Base-by-base conservation (phyloP, 1,140 invertebrate genomes). In the Camponotus pennsylvanicus region DNA sequence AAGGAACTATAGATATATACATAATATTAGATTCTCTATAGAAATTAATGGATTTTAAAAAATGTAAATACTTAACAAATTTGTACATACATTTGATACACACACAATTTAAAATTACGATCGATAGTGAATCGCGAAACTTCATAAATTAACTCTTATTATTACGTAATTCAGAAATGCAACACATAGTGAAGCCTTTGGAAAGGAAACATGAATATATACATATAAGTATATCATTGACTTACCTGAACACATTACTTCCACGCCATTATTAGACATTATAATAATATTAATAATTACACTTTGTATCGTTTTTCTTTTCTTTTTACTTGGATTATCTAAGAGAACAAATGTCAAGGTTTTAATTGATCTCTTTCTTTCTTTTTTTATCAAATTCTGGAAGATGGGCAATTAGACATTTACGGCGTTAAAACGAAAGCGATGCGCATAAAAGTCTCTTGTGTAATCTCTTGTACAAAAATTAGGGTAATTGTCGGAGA, bases 41-140 rank as follows among this genome's bases (percentile, higher is more conserved):
- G 52, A 69, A 85, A 86, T 57, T 61, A 76, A 89, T 88, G 89
- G 52, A 63, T 86, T 69, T 88, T 85, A 90, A 89, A 86, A 15
- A 88, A 76, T 92, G 92, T 92, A 93, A 92, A 93, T 92, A 86
- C 88, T 40, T 77, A 66, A 90, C 63, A 80, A 91, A 90, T 90
- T 90, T 92, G 91, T 92, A 92, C 42, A 91, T 92, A 92, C 73
- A 82, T 90, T 91, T 90, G 75, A 90, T 91, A 91, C 80, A 15
- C 61, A 91, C 80, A 87, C 66, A 37, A 80, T 42, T 45, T 88
- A 61, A 59, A 57, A 78, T 82, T 52, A 27, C 27, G 63, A 55
- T 40, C 77, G 66, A 63, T 85, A 89, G 40, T 79, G 57, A 40
- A 88, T 83, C 49, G 73, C 61, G 84, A 85, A 91, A 21, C 87